Percentiles rank a stretch among this genome's conserved stretches.
These are phyloP conservation scores for Channa maculata DNA, from an alignment of 2,113 vertebrate genomes.

Conservation along the genomic window DNA sequence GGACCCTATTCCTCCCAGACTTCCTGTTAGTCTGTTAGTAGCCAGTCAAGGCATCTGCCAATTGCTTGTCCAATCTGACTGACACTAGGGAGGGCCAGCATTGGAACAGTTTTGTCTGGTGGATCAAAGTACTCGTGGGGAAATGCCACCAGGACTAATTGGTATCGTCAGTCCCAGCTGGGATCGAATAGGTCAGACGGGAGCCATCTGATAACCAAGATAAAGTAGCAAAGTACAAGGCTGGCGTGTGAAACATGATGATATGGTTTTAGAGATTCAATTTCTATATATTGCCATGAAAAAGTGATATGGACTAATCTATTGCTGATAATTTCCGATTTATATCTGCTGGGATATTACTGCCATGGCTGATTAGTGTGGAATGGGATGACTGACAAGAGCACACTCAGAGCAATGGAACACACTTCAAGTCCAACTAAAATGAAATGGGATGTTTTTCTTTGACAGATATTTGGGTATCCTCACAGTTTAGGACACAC, in stretches of 20 bases:
- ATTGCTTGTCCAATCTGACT: slow-evolving; percentile 44
- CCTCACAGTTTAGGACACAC: too few relatives aligned
- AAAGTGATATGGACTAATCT: slow-evolving; percentile 53
- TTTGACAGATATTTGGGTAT: too few relatives aligned
- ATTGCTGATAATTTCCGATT: slow-evolving; percentile 70
- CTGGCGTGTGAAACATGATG: slow-evolving; percentile 61
- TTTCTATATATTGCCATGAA: slow-evolving; percentile 62
- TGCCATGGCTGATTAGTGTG: slow-evolving; percentile 57
- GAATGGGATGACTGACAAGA: slow-evolving; percentile 58
- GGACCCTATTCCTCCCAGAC: slow-evolving; percentile 46
- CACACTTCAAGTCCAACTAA: slow-evolving; percentile 1
- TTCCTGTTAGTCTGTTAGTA: slow-evolving; percentile 48
- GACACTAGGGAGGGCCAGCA: slow-evolving; percentile 11
- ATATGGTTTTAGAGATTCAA: slow-evolving; percentile 66
- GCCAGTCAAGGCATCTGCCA: slow-evolving; percentile 58
- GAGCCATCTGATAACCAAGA: slow-evolving; percentile 49
- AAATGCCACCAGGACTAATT: slow-evolving; percentile 61
- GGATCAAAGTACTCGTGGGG: slow-evolving; percentile 59
- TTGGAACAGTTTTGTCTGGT: slow-evolving; percentile 55
- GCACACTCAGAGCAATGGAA: slow-evolving; percentile 12
- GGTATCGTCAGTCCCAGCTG: slow-evolving; percentile 68
- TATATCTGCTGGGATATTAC: slow-evolving; percentile 61
- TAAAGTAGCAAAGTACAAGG: slow-evolving; percentile 42
- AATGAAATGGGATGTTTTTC: background rate
- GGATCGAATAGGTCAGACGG: slow-evolving; percentile 50